These are phyloP conservation scores for Cylas formicarius DNA, from an alignment of 1,140 invertebrate species.

Conservation along the genomic window DNA sequence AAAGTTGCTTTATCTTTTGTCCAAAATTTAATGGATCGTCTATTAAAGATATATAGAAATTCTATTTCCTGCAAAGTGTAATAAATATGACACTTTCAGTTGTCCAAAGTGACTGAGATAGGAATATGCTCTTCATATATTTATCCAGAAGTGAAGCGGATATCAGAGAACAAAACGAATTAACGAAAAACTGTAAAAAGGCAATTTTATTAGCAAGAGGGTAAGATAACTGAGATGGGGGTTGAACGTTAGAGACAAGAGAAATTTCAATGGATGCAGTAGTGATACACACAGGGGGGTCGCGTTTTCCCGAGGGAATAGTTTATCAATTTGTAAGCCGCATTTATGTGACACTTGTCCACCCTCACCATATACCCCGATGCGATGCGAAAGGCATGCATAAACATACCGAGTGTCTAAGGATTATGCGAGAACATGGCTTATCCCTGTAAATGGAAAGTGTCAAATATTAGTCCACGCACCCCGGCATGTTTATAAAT, in stretches of 20 bases:
- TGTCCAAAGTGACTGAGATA: too few species aligned
- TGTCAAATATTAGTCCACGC: slow-evolving; percentile 16
- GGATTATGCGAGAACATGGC: slow-evolving; percentile 19
- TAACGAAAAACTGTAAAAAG: slow-evolving; percentile 19
- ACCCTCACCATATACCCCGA: slow-evolving; percentile 15
- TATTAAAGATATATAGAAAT: too few species aligned
- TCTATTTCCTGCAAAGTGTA: too few species aligned
- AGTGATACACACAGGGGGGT: slow-evolving; percentile 8
- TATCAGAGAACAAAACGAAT: too few species aligned
- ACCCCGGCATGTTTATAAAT: slow-evolving; percentile 15
- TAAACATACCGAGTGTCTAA: slow-evolving; percentile 9
- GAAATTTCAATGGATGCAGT: slow-evolving; percentile 13
- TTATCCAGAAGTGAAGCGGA: too few species aligned
- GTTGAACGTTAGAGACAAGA: slow-evolving; percentile 7
- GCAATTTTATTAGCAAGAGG: slow-evolving; percentile 17
- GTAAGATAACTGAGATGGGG: slow-evolving; percentile 15
- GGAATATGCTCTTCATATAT: too few species aligned
- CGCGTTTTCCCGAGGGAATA: slow-evolving; percentile 9
- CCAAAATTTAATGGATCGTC: too few species aligned
- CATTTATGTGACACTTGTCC: slow-evolving; percentile 22
- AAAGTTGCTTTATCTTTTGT: too few species aligned
- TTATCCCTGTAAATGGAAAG: slow-evolving; percentile 16
- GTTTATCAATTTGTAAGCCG: slow-evolving; percentile 20
- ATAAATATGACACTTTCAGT: too few species aligned
- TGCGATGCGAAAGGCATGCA: slow-evolving; percentile 9